Conservation (phyloP, 2,888 invertebrate species). For the Penaeus monodon region DNA sequence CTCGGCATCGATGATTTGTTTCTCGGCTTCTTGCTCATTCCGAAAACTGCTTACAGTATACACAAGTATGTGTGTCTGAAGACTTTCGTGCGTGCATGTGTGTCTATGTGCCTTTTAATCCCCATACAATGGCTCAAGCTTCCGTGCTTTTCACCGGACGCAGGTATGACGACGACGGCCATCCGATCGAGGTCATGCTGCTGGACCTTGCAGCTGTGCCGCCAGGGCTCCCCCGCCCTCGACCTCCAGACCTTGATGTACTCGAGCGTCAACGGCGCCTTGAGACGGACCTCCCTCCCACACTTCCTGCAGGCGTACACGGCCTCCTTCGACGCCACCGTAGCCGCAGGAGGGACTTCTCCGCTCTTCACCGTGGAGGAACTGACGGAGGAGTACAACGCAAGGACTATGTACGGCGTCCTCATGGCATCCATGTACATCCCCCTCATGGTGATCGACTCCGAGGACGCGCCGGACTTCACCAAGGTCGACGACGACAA, state of each 20-base stretch:
- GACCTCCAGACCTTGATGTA: conserved; percentile 33
- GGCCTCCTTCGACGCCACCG: neutral
- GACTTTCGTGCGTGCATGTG: too few relatives aligned
- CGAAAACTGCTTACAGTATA: too few relatives aligned
- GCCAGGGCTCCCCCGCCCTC: conserved; percentile 9
- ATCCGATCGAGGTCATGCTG: conserved; percentile 20
- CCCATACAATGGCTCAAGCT: too few relatives aligned
- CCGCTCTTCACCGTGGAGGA: conserved; percentile 5
- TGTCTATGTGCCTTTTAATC: too few relatives aligned
- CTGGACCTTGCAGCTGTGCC: conserved; percentile 40
- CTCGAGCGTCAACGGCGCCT: conserved; percentile 25
- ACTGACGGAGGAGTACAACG: neutral
- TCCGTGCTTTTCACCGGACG: neutral
- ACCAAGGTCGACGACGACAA: too few relatives aligned
- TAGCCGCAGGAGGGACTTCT: neutral
- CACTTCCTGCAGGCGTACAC: neutral
- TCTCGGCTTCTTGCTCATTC: too few relatives aligned
- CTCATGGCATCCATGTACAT: neutral
- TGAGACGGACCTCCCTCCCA: neutral
- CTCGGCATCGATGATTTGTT: too few relatives aligned
- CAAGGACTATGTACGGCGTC: neutral
- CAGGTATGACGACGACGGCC: conserved; percentile 24
- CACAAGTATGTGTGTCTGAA: too few relatives aligned
- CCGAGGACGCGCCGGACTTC: too few relatives aligned
- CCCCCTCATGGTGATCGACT: neutral